phyloP scores from a whole-genome alignment of 2,797 vertebrate genomes.

The Enteromius viviparus region DNA sequence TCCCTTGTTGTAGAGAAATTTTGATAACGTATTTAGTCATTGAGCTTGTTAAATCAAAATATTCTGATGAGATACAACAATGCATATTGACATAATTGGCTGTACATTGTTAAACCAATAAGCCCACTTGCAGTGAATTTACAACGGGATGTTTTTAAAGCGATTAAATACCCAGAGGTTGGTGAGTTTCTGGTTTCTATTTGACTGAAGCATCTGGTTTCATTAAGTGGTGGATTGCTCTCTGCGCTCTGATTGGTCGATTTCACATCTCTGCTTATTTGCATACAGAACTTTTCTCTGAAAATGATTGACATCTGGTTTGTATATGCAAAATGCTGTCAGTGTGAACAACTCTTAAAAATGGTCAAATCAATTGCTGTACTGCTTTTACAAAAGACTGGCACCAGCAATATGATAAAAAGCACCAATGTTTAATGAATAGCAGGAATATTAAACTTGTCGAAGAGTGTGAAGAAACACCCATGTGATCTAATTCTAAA shows the following conservation, averaged over 20 bases:
- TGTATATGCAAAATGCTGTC: neutral
- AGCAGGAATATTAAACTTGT: neutral
- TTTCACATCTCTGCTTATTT: conserved; percentile 18
- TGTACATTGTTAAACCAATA: conserved; percentile 41
- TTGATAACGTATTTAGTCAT: conserved; percentile 43
- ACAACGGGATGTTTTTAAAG: conserved; percentile 1
- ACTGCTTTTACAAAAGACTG: neutral
- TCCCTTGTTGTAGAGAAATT: conserved; percentile 28
- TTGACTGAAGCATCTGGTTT: neutral
- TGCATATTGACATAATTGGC: conserved; percentile 24
- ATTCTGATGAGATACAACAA: conserved; percentile 37
- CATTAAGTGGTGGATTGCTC: neutral
- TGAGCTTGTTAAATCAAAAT: conserved; percentile 38
- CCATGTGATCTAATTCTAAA: neutral
- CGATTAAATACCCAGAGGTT: neutral
- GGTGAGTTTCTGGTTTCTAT: neutral
- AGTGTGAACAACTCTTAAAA: neutral
- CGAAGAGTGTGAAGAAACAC: neutral
- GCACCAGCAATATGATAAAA: neutral
- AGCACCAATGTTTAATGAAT: neutral
- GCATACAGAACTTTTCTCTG: neutral
- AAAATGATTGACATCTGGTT: neutral
- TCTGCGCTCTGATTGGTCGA: neutral
- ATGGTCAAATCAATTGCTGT: neutral
- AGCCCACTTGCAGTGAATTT: conserved; percentile 11